Evolutionary conservation across 2,888 invertebrate species (phyloP).

Genomic region (Deladenus siricidicola): DNA sequence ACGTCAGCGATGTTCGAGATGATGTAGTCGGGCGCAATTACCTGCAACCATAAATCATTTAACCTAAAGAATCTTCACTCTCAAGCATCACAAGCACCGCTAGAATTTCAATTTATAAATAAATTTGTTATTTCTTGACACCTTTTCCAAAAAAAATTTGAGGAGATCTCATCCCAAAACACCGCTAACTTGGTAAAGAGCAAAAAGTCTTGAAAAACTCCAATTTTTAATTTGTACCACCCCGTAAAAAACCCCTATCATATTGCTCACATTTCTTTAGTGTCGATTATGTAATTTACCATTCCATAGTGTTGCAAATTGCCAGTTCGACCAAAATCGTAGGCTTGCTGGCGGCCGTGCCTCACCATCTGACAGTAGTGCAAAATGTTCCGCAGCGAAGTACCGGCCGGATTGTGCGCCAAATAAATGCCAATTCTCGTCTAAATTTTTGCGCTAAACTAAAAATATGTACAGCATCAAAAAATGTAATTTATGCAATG

Average conservation of each 20-base stretch:
- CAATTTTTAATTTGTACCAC: not conserved
- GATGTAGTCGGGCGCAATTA: conserved; percentile 36
- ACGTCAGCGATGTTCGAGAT: conserved; percentile 29
- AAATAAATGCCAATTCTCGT: conserved; percentile 46
- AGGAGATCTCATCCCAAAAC: no score
- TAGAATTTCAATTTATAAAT: no score
- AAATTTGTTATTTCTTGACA: no score
- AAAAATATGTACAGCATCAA: no score
- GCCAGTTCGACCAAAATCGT: conserved; percentile 32
- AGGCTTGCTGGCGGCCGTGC: conserved; percentile 29
- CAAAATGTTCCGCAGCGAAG: conserved; percentile 34
- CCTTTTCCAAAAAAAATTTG: no score
- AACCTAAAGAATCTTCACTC: not conserved
- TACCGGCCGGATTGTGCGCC: conserved; percentile 50
- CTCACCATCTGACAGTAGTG: conserved; percentile 48
- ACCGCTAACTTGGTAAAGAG: not conserved
- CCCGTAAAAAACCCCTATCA: no score
- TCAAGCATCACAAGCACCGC: not conserved
- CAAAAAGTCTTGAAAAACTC: not conserved
- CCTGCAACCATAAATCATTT: conserved; percentile 20
- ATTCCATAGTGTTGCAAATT: conserved; percentile 33
- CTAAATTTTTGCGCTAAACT: conserved; percentile 19
- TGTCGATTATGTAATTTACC: conserved; percentile 23
- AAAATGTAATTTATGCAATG: not conserved
- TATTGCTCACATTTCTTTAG: no score